Percentiles rank a stretch among this genome's conserved stretches.
Conservation (phyloP, 2,113 vertebrate genomes). For the Eulacestoma nigropectus region DNA sequence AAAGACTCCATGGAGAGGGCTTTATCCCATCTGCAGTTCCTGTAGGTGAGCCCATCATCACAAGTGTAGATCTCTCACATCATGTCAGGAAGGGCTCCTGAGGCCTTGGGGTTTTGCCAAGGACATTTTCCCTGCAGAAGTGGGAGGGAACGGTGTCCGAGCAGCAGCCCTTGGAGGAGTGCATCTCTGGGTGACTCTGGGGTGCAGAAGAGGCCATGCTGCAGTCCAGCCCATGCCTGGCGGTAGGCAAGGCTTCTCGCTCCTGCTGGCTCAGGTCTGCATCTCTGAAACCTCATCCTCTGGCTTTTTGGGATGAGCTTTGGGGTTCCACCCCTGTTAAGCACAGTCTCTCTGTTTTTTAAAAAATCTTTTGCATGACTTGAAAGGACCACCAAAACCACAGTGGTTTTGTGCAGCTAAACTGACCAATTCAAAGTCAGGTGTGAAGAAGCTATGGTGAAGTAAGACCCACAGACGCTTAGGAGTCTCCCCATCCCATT, state of each 20-base stretch:
- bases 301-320: background rate
- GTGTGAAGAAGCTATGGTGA: background rate
- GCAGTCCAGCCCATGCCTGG: background rate
- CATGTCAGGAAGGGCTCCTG: background rate
- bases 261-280: background rate
- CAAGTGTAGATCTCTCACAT: fast-evolving
- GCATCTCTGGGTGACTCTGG: background rate
- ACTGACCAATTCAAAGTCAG: background rate
- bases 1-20: background rate
- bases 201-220: background rate
- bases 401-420: background rate
- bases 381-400: background rate
- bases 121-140: background rate
- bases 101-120: background rate
- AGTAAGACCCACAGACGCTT: background rate
- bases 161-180: fast-evolving
- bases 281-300: background rate
- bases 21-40: background rate
- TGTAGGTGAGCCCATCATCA: fast-evolving
- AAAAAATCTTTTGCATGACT: background rate
- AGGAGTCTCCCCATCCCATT: background rate
- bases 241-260: fast-evolving
- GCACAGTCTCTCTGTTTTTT: background rate
- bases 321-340: background rate
- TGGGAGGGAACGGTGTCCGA: fast-evolving